phyloP scores from a whole-genome alignment of 2,888 invertebrate species.

The Spialia ferax region DNA sequence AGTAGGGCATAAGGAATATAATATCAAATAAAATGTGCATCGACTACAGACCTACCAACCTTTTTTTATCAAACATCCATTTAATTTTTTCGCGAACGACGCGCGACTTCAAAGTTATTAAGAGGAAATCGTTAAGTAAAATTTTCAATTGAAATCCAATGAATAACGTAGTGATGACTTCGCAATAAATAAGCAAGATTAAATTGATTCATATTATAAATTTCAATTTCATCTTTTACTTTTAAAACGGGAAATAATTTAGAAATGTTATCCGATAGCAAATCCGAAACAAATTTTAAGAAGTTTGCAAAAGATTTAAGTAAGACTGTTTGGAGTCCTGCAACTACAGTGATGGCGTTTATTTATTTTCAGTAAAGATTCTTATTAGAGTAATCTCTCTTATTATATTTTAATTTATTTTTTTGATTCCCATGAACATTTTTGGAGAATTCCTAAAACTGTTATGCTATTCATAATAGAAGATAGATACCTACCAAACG shows the following conservation, averaged over 20 bases:
- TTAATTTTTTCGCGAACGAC: too few species aligned
- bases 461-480: neutral
- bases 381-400: too few species aligned
- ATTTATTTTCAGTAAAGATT: too few species aligned
- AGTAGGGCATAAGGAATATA: too few species aligned
- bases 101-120: too few species aligned
- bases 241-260: neutral
- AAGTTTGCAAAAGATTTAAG: neutral
- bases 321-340: neutral
- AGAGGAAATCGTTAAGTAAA: neutral
- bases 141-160: neutral
- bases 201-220: neutral
- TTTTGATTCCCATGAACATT: too few species aligned
- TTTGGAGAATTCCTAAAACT: neutral
- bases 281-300: neutral
- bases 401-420: too few species aligned
- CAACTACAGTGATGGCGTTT: too few species aligned
- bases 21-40: too few species aligned
- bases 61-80: too few species aligned
- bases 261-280: neutral
- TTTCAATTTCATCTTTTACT: neutral
- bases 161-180: neutral
- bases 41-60: too few species aligned
- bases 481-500: too few species aligned
- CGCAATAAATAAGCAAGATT: neutral